These are phyloP conservation scores for Danaus plexippus DNA, from an alignment of 1,140 invertebrate species.

Conservation along the genomic window DNA sequence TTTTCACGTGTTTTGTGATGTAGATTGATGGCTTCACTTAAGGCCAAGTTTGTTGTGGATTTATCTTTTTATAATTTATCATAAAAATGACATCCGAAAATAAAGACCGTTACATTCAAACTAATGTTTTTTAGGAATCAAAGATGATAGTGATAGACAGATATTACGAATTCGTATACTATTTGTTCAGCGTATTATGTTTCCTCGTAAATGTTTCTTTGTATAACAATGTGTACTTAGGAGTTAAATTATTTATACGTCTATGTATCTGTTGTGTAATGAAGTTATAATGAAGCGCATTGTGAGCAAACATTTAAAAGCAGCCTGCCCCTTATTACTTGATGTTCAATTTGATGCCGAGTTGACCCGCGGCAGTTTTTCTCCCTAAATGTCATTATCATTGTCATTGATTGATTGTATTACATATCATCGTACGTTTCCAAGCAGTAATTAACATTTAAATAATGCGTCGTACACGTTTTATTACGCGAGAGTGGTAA, in stretches of 20 bases:
- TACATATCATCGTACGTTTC: constrained; percentile 30
- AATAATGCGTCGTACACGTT: too few relatives aligned
- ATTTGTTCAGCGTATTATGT: neutral
- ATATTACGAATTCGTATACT: neutral
- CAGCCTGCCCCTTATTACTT: constrained; percentile 25
- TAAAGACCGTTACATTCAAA: neutral
- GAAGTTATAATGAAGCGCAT: neutral
- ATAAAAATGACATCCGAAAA: neutral
- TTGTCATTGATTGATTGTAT: constrained; percentile 37
- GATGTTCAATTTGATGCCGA: constrained; percentile 30
- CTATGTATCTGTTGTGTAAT: too few relatives aligned
- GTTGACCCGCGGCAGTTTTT: constrained; percentile 36
- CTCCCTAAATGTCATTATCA: constrained; percentile 35
- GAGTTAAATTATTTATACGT: too few relatives aligned
- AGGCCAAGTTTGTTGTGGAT: constrained; percentile 12
- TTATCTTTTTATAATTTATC: too few relatives aligned
- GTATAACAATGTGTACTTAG: too few relatives aligned
- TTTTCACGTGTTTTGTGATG: constrained; percentile 24
- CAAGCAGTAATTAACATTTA: constrained; percentile 7
- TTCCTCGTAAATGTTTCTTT: neutral
- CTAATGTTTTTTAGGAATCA: neutral
- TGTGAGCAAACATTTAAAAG: neutral
- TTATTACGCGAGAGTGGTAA: too few relatives aligned
- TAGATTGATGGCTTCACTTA: constrained; percentile 31
- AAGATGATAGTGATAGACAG: neutral